Evolutionary conservation across 2,888 invertebrate genomes (phyloP), one percentile per base, ranked within the genome.

Genomic region (Ferrisia virgata): DNA sequence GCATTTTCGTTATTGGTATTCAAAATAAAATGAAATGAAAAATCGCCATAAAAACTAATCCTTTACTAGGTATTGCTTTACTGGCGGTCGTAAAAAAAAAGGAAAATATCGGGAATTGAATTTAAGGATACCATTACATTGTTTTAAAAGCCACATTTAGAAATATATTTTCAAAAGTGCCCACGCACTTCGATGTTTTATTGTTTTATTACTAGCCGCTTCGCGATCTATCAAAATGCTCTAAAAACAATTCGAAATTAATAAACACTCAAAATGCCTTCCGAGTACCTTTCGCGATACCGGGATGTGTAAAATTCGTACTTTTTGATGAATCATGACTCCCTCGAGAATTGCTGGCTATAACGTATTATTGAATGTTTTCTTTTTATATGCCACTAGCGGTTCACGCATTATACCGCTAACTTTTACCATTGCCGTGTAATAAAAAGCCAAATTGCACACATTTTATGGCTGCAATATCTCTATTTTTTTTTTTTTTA

Each of bases 301-400:
- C 36, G 72, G 3, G 36, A 36, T 13, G 15, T 36, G 33, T 76
- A 69, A 36, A 18, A 76, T 76, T 76, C 72, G 36, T 36, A 64
- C n/a, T 76, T 76, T 76, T 76, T 76, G 72, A 76, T 69, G 36
- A 76, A 76, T 76, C 72, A 76, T 76, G 72, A 76, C 72, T 76
- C 36, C 18, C 36, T 18, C 8, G 72, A 76, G 72, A 33, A 76
- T 76, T 36, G 36, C 36, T 18, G 72, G 36, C 33, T 76, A 76
- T 36, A 76, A 76, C 33, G 36, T 76, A 36, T 36, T 76, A 76
- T 76, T 76, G 72, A 76, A 76, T 76, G 72, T 76, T 76, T 76
- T 76, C 72, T 76, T 76, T 33, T 76, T 76, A 76, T 76, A 76
- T 31, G 72, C 36, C 72, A 33, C 72, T 13, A 18, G 72, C 28